phyloP scores from a whole-genome alignment of 2,797 vertebrate genomes.

The Gallirallus australis region DNA sequence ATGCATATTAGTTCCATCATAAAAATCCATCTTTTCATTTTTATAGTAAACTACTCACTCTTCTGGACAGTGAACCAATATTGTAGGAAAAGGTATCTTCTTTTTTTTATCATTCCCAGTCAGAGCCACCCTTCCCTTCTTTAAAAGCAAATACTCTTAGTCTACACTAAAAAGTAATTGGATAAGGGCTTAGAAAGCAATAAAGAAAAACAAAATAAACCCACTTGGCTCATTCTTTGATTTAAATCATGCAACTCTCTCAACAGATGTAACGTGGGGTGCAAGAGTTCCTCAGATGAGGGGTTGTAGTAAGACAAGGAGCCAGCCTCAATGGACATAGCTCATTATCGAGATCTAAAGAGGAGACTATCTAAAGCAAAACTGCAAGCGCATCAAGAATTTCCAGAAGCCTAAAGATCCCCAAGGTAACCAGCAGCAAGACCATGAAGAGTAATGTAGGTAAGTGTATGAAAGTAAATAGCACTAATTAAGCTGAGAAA shows the following conservation, averaged over 20 bases:
- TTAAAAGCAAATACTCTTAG: background rate
- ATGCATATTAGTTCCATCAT: background rate
- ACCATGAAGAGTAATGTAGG: constrained; percentile 60
- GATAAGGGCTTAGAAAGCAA: background rate
- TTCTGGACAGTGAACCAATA: background rate
- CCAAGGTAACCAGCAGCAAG: constrained; percentile 30
- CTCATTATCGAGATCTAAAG: background rate
- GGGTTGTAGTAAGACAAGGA: constrained; percentile 13
- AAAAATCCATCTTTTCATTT: background rate
- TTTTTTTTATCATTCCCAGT: background rate
- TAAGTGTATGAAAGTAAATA: background rate
- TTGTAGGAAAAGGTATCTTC: background rate
- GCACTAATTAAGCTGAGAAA: background rate
- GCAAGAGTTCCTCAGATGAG: constrained; percentile 36
- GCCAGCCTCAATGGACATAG: constrained; percentile 30
- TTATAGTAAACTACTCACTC: background rate
- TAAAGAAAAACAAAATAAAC: background rate
- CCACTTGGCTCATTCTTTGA: background rate
- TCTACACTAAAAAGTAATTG: rapidly evolving
- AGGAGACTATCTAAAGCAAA: constrained; percentile 38
- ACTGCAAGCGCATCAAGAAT: background rate
- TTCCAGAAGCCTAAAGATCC: background rate
- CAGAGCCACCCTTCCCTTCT: background rate
- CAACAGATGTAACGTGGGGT: constrained; percentile 32
- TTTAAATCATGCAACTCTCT: background rate